Evolutionary conservation across 2,888 invertebrate genomes (phyloP).

Genomic region (Dynastes maya): DNA sequence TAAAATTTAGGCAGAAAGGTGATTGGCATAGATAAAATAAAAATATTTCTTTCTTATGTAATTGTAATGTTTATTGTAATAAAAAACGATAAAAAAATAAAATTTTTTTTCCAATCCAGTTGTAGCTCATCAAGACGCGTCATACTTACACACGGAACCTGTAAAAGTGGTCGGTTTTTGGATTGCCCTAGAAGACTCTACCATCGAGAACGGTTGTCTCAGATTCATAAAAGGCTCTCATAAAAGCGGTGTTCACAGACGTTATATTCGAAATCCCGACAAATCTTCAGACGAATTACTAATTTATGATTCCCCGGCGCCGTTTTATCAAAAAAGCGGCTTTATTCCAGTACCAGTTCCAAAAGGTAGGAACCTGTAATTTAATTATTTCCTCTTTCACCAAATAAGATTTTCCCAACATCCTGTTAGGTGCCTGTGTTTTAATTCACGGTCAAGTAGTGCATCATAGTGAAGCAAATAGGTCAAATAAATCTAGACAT

Average conservation of each 20-base stretch:
- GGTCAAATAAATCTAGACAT: slow-evolving; percentile 86
- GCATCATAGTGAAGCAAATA: slow-evolving; percentile 92
- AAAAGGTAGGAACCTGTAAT: slow-evolving; percentile 77
- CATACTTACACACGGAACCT: slow-evolving; percentile 91
- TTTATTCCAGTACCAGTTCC: slow-evolving; percentile 87
- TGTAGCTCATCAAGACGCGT: slow-evolving; percentile 87
- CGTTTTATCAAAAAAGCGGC: slow-evolving; percentile 81
- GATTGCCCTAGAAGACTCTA: slow-evolving; percentile 97
- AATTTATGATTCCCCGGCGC: slow-evolving; percentile 80
- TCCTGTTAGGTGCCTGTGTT: slow-evolving; percentile 83
- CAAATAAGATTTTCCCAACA: neutral
- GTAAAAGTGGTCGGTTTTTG: slow-evolving; percentile 89
- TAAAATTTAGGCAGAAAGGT: neutral
- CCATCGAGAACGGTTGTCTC: slow-evolving; percentile 93
- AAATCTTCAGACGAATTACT: slow-evolving; percentile 74
- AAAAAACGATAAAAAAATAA: neutral
- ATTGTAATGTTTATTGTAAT: too few relatives aligned
- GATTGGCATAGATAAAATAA: too few relatives aligned
- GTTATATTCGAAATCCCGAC: slow-evolving; percentile 82
- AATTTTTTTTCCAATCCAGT: slow-evolving; percentile 72
- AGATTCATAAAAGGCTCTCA: slow-evolving; percentile 95
- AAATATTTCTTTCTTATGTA: too few relatives aligned
- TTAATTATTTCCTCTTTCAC: neutral
- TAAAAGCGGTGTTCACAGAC: slow-evolving; percentile 83
- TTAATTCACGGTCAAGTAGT: slow-evolving; percentile 94